phyloP scores from a whole-genome alignment of 2,888 invertebrate genomes.

The Agrochola circellaris region DNA sequence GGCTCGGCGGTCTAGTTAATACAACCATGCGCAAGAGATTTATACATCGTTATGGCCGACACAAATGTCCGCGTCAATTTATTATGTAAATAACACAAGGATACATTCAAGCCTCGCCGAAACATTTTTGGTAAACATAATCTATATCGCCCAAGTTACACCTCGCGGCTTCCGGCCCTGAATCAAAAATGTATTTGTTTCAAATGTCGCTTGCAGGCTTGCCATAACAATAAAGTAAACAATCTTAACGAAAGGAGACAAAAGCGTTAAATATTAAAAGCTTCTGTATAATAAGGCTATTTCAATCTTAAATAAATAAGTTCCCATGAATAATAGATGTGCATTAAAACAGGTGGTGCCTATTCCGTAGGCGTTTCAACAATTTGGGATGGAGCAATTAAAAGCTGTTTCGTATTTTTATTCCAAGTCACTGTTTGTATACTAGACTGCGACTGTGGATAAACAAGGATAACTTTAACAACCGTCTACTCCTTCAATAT shows the following conservation, averaged over 20 bases:
- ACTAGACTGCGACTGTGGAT: background rate
- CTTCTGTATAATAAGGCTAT: conserved; percentile 53
- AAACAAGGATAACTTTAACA: background rate
- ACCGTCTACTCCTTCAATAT: conserved; percentile 11
- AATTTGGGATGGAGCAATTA: conserved; percentile 55
- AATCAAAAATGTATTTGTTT: conserved; percentile 62
- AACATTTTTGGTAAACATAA: conserved; percentile 56
- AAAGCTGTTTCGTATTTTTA: conserved; percentile 32
- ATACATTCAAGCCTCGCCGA: conserved; percentile 42
- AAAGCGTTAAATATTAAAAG: conserved; percentile 62
- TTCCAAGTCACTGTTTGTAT: conserved; percentile 12
- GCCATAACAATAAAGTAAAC: conserved; percentile 46
- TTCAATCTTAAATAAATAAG: conserved; percentile 63
- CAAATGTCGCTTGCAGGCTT: conserved; percentile 58
- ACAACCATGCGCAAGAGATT: conserved; percentile 30
- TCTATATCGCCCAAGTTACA: conserved; percentile 49
- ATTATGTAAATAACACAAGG: conserved; percentile 62
- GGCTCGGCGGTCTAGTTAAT: conserved; percentile 36
- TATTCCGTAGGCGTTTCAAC: conserved; percentile 46
- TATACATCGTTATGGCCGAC: conserved; percentile 38
- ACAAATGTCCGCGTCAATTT: conserved; percentile 58
- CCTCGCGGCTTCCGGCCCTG: conserved; percentile 19
- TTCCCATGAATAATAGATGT: conserved; percentile 63
- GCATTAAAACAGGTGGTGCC: conserved; percentile 44
- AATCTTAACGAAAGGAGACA: conserved; percentile 56